Percentiles rank a stretch among this genome's conserved stretches.
phyloP scores from a whole-genome alignment of 2,888 invertebrate species.

The Stenodema calcarata region DNA sequence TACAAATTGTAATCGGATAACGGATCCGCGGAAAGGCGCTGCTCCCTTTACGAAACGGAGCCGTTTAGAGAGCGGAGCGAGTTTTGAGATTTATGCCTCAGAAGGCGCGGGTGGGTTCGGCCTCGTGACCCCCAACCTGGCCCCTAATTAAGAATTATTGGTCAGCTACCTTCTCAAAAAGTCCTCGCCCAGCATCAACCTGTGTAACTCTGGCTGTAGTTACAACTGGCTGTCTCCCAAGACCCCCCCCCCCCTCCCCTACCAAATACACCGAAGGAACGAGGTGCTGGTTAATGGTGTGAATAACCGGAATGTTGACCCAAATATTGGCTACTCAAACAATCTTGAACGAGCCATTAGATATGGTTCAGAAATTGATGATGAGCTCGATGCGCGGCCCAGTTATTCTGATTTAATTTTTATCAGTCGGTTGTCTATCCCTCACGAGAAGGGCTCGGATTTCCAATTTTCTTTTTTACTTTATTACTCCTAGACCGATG shows the following conservation, averaged over 20 bases:
- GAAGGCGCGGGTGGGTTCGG: conserved; percentile 45
- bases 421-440: too few species aligned
- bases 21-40: conserved; percentile 47
- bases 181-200: neutral
- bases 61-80: conserved; percentile 42
- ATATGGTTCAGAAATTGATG: neutral
- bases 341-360: neutral
- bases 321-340: neutral
- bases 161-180: conserved; percentile 44
- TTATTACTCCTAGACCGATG: too few species aligned
- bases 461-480: too few species aligned
- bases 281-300: neutral
- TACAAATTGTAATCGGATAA: conserved; percentile 48
- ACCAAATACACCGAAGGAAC: conserved; percentile 2
- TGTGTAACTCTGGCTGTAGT: conserved; percentile 19
- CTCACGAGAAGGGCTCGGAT: too few species aligned
- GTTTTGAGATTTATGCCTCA: conserved; percentile 36
- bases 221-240: conserved; percentile 25
- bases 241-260: too few species aligned
- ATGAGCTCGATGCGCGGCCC: neutral
- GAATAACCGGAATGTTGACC: neutral
- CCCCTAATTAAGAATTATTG: conserved; percentile 48
- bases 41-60: conserved; percentile 45
- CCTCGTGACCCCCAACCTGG: conserved; percentile 44
- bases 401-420: neutral